Base-by-base conservation (phyloP, 2,113 vertebrate genomes). In the Spea bombifrons region DNA sequence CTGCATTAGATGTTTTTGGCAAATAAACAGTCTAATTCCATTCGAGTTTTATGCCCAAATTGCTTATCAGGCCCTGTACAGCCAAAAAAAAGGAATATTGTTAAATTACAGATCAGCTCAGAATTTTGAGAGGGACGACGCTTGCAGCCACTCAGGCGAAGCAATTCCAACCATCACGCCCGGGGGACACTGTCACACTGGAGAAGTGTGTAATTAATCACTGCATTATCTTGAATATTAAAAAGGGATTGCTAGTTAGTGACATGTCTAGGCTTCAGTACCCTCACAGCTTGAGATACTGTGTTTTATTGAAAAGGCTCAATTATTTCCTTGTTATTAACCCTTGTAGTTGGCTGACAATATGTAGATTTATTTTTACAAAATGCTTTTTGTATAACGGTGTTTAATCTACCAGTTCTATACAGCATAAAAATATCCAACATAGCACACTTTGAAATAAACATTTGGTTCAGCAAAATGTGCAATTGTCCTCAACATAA, bases 171-270 rank as follows among this genome's bases (percentile, higher is more conserved):
- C 30, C 70, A 49, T 53, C 66, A 9, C 49, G 72, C 70, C 49
- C 76, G 45, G 43, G 77, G 71, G 70, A 73, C 49, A 48, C 44
- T 57, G 77, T 53, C 63, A 73, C 43, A 67, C n/a, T 66, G 16
- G 43, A 66, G 61, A 66, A 71, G 77, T n/a, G 15, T 72, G 63
- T 66, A 73, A 80, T 80, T 80, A 80, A 80, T 80, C 77, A 80
- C 55, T 53, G 13, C 7, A 63, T 52, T 66, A 79, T 72, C 43
- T 52, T 45, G 69, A 66, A 66, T 73, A 79, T 66, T 66, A 66
- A 55, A 71, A 44, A 70, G 48, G n/a, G 50, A 72, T 53, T 47
- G 68, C 76, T 71, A 30, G 43, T 12, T 44, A 79, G 70, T 71
- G 75, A n/a, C 75, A 78, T 49, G 16, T 44, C 76, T 48, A 12